Evolutionary conservation across 2,113 vertebrate genomes (phyloP).

Genomic region (Chroicocephalus ridibundus): DNA sequence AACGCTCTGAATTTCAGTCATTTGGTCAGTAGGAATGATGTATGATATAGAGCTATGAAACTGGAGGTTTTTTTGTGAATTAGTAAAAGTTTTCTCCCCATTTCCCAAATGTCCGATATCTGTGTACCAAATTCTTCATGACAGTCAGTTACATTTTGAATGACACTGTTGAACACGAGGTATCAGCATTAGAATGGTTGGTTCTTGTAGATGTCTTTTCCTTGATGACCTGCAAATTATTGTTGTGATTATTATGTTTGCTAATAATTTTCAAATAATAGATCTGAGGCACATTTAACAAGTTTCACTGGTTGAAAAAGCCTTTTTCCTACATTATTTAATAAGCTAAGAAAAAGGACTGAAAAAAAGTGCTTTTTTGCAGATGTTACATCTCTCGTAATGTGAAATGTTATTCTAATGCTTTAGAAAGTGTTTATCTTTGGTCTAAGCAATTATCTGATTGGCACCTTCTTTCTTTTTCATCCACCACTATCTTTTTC

Average conservation of each 20-base stretch:
- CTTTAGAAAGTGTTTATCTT: slow-evolving; percentile 29
- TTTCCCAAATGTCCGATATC: not conserved
- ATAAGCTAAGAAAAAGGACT: not conserved
- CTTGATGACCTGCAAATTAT: not conserved
- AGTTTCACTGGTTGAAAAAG: not conserved
- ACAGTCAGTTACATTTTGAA: not conserved
- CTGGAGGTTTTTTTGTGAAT: not conserved
- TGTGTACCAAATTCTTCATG: not conserved
- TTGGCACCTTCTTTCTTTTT: not conserved
- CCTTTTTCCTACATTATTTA: not conserved
- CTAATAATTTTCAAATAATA: not conserved
- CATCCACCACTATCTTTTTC: not conserved
- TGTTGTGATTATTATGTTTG: not conserved
- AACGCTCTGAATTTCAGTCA: not conserved
- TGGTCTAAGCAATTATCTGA: not conserved
- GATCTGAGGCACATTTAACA: not conserved
- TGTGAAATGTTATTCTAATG: not conserved
- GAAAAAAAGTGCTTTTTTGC: not conserved
- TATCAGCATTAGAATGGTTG: not conserved
- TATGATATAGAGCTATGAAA: not conserved
- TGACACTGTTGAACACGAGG: not conserved
- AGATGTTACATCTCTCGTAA: not conserved
- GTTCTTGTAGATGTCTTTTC: not conserved
- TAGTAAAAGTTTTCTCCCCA: not conserved
- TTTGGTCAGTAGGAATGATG: not conserved